A percentile compares a stretch with the other conserved stretches of the same genome.
phyloP scores from a whole-genome alignment of 2,888 invertebrate genomes.

The Aethes cnicana region DNA sequence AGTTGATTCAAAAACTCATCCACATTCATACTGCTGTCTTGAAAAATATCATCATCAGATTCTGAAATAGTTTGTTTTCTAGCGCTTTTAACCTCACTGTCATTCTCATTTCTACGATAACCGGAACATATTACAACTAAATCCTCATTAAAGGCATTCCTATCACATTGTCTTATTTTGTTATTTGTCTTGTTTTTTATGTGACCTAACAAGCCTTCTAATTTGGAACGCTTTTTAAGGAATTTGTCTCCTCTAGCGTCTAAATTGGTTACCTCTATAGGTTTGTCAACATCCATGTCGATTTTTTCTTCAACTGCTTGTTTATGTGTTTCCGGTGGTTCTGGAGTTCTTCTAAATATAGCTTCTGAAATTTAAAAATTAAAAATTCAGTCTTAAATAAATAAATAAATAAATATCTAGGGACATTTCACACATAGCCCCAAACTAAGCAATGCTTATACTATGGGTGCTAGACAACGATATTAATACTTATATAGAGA shows the following conservation, averaged over 20 bases:
- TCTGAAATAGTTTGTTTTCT: constrained; percentile 32
- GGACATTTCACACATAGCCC: too few species aligned
- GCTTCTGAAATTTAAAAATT: constrained; percentile 45
- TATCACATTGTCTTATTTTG: background rate
- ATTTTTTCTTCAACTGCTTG: background rate
- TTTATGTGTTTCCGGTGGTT: constrained; percentile 1
- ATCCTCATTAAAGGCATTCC: constrained; percentile 10
- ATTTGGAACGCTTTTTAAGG: constrained; percentile 53
- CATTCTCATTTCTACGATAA: constrained; percentile 2
- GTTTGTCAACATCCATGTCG: background rate
- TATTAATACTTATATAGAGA: too few species aligned
- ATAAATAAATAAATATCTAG: too few species aligned
- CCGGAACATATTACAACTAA: constrained; percentile 14
- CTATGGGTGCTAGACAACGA: too few species aligned
- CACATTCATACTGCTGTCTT: constrained; percentile 46
- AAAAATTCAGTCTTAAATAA: background rate
- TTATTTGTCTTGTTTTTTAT: constrained; percentile 47
- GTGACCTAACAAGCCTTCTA: constrained; percentile 52
- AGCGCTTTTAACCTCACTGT: background rate
- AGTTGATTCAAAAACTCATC: constrained; percentile 52
- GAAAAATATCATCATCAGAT: constrained; percentile 41
- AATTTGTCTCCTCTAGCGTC: constrained; percentile 45
- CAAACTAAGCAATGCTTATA: too few species aligned
- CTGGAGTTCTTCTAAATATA: constrained; percentile 36
- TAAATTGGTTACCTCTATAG: constrained; percentile 24